Conservation (phyloP, 2,888 invertebrate genomes). For the Elegia similella region DNA sequence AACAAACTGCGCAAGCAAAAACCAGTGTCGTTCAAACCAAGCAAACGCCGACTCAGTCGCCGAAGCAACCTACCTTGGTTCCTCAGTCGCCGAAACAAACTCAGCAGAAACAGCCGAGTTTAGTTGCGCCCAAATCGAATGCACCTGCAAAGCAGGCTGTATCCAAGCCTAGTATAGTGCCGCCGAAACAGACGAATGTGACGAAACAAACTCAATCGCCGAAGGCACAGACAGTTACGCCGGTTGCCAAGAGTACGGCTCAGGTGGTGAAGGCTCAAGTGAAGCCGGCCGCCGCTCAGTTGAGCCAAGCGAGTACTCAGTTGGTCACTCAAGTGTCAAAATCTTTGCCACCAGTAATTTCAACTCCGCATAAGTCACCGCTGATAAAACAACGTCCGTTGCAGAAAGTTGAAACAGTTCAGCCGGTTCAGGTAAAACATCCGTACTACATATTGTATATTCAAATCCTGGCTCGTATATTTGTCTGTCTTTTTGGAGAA, state of each 20-base stretch:
- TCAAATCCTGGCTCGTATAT: too few species aligned
- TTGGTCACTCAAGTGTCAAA: slow-evolving; percentile 39
- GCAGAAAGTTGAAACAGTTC: slow-evolving; percentile 50
- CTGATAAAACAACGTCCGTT: slow-evolving; percentile 61
- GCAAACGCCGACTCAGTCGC: slow-evolving; percentile 32
- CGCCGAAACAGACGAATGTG: slow-evolving; percentile 11
- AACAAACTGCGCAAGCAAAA: slow-evolving; percentile 25
- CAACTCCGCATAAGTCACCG: slow-evolving; percentile 57
- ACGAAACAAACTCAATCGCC: slow-evolving; percentile 30
- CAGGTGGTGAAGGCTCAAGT: slow-evolving; percentile 23
- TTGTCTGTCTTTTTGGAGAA: too few species aligned
- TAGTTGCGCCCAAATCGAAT: slow-evolving; percentile 10
- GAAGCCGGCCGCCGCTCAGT: neutral
- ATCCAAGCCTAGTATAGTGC: slow-evolving; percentile 11
- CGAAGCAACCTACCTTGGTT: slow-evolving; percentile 34
- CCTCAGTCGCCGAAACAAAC: slow-evolving; percentile 1
- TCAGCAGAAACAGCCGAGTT: neutral
- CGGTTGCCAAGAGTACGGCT: slow-evolving; percentile 24
- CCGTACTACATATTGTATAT: neutral
- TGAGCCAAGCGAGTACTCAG: slow-evolving; percentile 20
- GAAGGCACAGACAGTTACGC: slow-evolving; percentile 28
- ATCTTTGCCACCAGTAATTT: slow-evolving; percentile 48
- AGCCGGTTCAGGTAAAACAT: slow-evolving; percentile 38
- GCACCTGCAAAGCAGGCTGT: slow-evolving; percentile 20
- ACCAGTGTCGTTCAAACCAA: slow-evolving; percentile 19